Evolutionary conservation across 2,888 invertebrate genomes (phyloP).

Genomic region (Eudasyphora cyanicolor): DNA sequence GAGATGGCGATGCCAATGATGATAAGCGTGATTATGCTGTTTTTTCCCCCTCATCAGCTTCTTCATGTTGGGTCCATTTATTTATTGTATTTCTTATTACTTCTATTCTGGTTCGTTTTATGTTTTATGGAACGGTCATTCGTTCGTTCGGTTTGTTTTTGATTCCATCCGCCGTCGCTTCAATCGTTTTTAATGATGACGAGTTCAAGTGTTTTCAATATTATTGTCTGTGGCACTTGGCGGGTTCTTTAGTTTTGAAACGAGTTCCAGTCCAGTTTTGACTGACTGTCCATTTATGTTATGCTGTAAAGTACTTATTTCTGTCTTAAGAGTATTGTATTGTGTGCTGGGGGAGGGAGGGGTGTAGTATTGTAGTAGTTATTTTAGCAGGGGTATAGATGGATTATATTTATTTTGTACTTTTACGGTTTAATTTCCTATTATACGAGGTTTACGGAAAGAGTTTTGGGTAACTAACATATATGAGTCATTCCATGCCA

Average conservation of each 20-base stretch:
- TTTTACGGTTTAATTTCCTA: slow-evolving; percentile 26
- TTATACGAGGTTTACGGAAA: slow-evolving; percentile 2
- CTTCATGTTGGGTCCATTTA: background rate
- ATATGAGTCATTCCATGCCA: no score
- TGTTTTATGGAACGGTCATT: slow-evolving; percentile 22
- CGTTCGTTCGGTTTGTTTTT: slow-evolving; percentile 27
- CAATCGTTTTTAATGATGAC: slow-evolving; percentile 15
- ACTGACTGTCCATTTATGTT: slow-evolving; percentile 2
- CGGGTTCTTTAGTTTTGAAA: background rate
- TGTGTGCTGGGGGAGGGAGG: no score
- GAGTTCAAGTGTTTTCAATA: slow-evolving; percentile 53
- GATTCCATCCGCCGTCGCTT: background rate
- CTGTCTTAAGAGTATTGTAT: slow-evolving; percentile 1
- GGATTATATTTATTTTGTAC: slow-evolving; percentile 22
- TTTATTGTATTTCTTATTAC: slow-evolving; percentile 36
- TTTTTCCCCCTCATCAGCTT: background rate
- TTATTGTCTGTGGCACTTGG: slow-evolving; percentile 15
- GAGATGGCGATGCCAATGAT: slow-evolving; percentile 11
- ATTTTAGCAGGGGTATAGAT: background rate
- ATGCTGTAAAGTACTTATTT: background rate
- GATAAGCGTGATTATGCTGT: slow-evolving; percentile 44
- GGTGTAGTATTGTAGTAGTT: no score
- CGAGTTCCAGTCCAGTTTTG: background rate
- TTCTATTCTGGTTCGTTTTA: background rate
- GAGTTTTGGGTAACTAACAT: no score